Conservation (phyloP, 2,797 vertebrate species). For the Mycteria americana region DNA sequence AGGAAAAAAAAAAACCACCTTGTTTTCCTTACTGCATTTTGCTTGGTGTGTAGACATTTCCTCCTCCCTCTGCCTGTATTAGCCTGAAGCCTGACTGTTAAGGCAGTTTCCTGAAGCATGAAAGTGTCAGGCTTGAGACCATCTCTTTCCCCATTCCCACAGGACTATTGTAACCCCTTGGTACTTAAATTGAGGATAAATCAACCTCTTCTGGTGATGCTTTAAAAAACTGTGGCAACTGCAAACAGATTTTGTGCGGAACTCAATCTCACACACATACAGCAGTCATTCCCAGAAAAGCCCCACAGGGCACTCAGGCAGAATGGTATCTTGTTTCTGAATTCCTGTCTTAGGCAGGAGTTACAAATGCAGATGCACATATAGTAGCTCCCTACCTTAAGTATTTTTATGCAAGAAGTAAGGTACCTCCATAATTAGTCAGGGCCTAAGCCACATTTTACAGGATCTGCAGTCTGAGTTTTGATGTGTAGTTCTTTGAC, state of each 20-base stretch:
- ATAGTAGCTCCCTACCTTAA: neutral
- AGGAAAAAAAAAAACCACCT: neutral
- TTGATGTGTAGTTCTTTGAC: neutral
- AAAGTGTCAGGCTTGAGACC: neutral
- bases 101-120: neutral
- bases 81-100: neutral
- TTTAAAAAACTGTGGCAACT: neutral
- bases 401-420: neutral
- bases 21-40: neutral
- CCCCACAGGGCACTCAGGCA: neutral
- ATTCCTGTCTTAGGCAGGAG: neutral
- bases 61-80: neutral
- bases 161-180: neutral
- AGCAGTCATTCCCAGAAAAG: neutral
- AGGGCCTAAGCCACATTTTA: neutral
- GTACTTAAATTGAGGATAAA: neutral
- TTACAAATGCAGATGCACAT: neutral
- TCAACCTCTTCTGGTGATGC: neutral
- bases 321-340: neutral
- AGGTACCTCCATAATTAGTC: neutral
- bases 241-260: neutral
- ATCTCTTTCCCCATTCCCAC: neutral
- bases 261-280: neutral
- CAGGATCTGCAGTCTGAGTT: neutral
- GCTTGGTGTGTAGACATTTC: neutral